Evolutionary conservation across 2,888 invertebrate genomes (phyloP), one percentile per base, ranked within the genome.

Genomic region (Drosophila suboccidentalis): DNA sequence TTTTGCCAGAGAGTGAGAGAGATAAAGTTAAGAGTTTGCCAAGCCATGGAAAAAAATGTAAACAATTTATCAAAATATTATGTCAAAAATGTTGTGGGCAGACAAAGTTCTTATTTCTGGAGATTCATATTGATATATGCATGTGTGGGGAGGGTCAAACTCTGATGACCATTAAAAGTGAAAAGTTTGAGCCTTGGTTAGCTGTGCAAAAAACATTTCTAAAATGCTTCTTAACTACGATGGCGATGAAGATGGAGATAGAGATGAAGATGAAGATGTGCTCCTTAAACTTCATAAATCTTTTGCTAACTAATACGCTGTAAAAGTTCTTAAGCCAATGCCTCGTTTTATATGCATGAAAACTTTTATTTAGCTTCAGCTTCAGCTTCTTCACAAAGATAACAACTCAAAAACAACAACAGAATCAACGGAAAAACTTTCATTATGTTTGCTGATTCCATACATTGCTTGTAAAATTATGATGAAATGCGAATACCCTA

Each of bases 11-110:
- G 32, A 34, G 8, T 9, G 8, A 17, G 4, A 15, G 22, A n/a
- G 15, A 46, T 22, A 29, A 58, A 58, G 58, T 58, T 58, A 26
- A 36, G 19, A 51, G 26, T 51, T 13, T 10, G 11, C 11, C 22
- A 41, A 29, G 39, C 36, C 29, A 11, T 43, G 39, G 26, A 26
- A 15, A 57, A 62, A 83, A 69, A 58, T 75, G 65, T 72, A 75
- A 87, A 87, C 89, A 86, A 86, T 86, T 89, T 82, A 86, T 86
- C 86, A 86, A 85, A 87, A 86, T 89, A 88, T 84, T 82, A 83
- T 88, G 83, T 82, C 80, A 73, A 80, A 77, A 74, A 72, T 60
- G 50, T 63, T 62, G 50, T 69, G 53, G 64, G 1, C 50, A 70
- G 77, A 62, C 64, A 82, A 85, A 82, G 68, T 85, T 83, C 81